These are phyloP conservation scores for Dipus sagitta DNA, from an alignment of 2,797 vertebrate species.

Conservation along the genomic window DNA sequence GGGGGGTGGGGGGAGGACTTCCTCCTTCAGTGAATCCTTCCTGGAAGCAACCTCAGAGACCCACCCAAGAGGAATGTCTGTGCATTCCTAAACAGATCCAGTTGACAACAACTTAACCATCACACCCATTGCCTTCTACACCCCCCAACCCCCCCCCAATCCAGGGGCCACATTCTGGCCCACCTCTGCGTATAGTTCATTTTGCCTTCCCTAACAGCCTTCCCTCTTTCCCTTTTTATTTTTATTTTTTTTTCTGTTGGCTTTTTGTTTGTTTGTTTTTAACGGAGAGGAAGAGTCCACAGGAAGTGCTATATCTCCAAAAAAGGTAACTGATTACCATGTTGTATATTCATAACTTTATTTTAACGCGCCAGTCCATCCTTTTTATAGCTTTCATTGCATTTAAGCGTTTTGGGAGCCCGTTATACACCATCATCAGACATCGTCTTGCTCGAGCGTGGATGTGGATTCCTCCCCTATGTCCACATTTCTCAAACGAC, in stretches of 20 bases:
- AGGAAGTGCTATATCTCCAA: neutral
- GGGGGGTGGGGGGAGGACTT: no score
- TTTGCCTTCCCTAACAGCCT: neutral
- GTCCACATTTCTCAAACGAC: neutral
- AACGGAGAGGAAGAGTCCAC: neutral
- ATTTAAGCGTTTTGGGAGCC: neutral
- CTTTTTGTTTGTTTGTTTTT: rapidly evolving
- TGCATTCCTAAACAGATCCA: no score
- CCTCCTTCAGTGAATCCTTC: no score
- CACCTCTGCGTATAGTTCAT: neutral
- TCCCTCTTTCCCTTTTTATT: no score
- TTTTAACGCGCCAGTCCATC: neutral
- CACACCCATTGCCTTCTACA: no score
- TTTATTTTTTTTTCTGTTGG: no score
- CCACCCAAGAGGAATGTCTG: no score
- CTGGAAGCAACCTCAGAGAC: no score
- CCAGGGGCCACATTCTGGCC: no score
- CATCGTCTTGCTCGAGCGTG: neutral
- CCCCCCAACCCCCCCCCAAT: no score
- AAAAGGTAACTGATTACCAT: conserved; percentile 36
- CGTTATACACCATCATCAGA: neutral
- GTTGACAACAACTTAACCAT: no score
- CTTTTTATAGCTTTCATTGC: conserved; percentile 60
- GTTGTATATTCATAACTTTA: neutral
- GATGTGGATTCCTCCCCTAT: neutral